These are phyloP conservation scores for Enteromius trimaculatus DNA, from an alignment of 2,797 vertebrate species.

Conservation along the genomic window DNA sequence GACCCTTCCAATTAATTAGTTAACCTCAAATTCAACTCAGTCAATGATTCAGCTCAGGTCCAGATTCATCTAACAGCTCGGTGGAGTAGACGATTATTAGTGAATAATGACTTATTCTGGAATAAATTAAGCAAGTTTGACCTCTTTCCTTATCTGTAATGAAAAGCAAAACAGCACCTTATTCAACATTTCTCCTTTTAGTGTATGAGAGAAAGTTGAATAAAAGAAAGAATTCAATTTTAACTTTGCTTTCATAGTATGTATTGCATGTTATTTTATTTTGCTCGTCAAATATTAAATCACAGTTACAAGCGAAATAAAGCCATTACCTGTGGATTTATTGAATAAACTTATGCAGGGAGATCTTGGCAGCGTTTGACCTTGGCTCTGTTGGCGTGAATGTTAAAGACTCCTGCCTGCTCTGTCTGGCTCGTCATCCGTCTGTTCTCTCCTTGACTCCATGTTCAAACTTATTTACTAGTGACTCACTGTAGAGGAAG, in stretches of 20 bases:
- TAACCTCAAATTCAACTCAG: background rate
- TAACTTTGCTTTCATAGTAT: background rate
- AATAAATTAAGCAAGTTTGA: background rate
- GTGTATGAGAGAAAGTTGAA: background rate
- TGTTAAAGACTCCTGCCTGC: background rate
- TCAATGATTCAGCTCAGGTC: background rate
- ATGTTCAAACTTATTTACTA: conserved; percentile 1
- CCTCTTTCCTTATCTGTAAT: background rate
- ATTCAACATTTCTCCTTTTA: background rate
- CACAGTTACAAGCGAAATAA: background rate
- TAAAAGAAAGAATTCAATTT: background rate
- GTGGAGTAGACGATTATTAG: background rate
- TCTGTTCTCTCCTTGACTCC: background rate
- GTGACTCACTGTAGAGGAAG: background rate
- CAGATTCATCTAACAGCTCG: background rate
- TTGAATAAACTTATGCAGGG: background rate
- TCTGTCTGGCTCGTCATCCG: conserved; percentile 13
- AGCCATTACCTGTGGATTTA: background rate
- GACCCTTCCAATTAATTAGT: background rate
- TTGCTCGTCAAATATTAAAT: background rate
- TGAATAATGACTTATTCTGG: background rate
- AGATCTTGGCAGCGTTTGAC: background rate
- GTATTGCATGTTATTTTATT: background rate
- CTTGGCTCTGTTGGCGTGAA: background rate
- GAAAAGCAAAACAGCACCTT: background rate